Percentiles rank a stretch among this genome's conserved stretches.
Conservation (phyloP, 1,140 invertebrate genomes). For the Phenacoccus solenopsis region DNA sequence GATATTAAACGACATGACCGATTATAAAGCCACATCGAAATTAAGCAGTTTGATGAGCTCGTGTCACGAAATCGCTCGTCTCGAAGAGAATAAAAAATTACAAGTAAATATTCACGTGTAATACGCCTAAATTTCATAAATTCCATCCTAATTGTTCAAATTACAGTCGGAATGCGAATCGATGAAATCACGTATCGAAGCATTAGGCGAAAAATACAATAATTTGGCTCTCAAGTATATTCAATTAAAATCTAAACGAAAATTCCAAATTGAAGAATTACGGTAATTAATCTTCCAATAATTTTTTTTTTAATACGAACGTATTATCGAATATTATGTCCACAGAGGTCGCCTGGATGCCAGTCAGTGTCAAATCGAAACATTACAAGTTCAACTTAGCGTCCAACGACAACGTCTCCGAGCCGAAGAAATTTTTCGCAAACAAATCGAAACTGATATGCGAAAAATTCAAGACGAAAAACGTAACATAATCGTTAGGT, state of each 20-base stretch:
- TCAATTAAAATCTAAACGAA: constrained; percentile 32
- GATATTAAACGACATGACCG: constrained; percentile 29
- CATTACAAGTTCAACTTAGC: constrained; percentile 30
- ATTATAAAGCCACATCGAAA: constrained; percentile 29
- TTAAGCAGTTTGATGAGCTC: constrained; percentile 30
- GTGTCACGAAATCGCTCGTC: constrained; percentile 29
- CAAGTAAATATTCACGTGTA: constrained; percentile 24
- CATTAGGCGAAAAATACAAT: constrained; percentile 33
- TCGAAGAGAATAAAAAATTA: constrained; percentile 31
- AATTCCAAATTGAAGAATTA: constrained; percentile 32
- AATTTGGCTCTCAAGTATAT: constrained; percentile 31
- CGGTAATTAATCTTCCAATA: constrained; percentile 24
- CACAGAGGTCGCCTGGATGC: constrained; percentile 30
- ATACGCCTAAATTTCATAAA: not conserved
- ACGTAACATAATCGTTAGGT: constrained; percentile 29
- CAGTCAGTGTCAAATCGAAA: constrained; percentile 31
- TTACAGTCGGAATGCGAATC: constrained; percentile 30
- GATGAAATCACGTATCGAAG: constrained; percentile 28
- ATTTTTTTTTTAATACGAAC: too few species aligned
- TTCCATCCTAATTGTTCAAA: not conserved
- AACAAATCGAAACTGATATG: constrained; percentile 32
- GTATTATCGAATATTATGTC: not conserved
- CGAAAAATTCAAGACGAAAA: constrained; percentile 31
- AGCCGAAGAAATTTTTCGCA: constrained; percentile 32
- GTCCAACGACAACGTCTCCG: constrained; percentile 30